phyloP scores from a whole-genome alignment of 30 jellyfish, hydroid and myxozoan species.

The Turritopsis rubra region DNA sequence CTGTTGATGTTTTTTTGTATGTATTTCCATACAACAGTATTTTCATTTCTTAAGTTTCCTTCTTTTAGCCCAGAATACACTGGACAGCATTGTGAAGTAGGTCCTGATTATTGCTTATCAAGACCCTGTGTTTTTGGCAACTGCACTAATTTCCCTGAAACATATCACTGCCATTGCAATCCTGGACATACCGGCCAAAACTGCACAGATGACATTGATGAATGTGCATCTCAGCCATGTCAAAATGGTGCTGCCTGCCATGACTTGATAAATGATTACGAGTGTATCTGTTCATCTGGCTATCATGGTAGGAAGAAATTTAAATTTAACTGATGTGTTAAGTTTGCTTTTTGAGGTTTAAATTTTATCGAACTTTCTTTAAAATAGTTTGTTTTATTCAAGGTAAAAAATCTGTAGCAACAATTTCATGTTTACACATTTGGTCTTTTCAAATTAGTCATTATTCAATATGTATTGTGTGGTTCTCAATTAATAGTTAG shows the following conservation, averaged over 20 bases:
- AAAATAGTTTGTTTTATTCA: too few species aligned
- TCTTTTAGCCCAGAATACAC: conserved; percentile 58
- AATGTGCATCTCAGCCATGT: conserved; percentile 42
- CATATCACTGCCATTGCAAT: conserved; percentile 63
- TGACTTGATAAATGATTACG: conserved; percentile 29
- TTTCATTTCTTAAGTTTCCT: background rate
- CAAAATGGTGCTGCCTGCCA: conserved; percentile 44
- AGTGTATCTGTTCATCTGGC: conserved; percentile 35
- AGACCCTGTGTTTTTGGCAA: conserved; percentile 70
- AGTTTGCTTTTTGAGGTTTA: too few species aligned
- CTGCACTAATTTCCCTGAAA: conserved; percentile 58
- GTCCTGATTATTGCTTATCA: conserved; percentile 60
- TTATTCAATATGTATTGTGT: background rate
- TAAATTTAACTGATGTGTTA: too few species aligned
- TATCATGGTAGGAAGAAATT: conserved; percentile 20
- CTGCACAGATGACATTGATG: conserved; percentile 47
- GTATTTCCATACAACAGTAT: background rate
- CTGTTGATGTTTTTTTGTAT: background rate
- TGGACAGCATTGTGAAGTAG: conserved; percentile 53
- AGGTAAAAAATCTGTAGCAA: too few species aligned
- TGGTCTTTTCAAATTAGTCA: background rate
- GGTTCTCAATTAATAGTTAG: background rate
- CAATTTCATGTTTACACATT: background rate
- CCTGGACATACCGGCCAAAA: conserved; percentile 60
- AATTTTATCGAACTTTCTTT: too few species aligned